Evolutionary conservation across 30 jellyfish, hydroid and myxozoan species (phyloP).

Genomic region (Sanderia malayensis): DNA sequence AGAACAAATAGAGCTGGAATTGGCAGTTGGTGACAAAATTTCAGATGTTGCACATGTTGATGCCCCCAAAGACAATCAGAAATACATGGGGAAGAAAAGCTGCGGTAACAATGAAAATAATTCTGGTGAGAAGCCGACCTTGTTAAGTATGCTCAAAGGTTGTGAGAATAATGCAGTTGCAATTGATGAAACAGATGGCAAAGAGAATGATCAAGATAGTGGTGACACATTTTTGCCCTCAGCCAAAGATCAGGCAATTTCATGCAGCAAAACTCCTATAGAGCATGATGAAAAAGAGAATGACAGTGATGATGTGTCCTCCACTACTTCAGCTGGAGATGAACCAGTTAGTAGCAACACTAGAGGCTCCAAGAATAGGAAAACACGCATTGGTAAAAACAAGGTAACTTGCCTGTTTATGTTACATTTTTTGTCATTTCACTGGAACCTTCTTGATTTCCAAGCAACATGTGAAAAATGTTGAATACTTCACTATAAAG

Average conservation of each 20-base stretch:
- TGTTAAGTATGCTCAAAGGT: not conserved
- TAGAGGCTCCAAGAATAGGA: not conserved
- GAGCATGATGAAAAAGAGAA: not conserved
- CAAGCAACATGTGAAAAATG: not conserved
- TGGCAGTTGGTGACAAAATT: too few species aligned
- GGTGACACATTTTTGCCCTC: not conserved
- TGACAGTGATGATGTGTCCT: not conserved
- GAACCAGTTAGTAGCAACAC: not conserved
- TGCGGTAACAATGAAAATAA: not conserved
- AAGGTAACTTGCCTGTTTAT: too few species aligned
- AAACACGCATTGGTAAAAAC: not conserved
- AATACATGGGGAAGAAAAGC: not conserved
- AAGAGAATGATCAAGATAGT: not conserved
- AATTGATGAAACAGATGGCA: not conserved
- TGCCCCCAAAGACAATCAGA: not conserved
- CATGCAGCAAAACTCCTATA: not conserved
- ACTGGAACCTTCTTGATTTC: not conserved
- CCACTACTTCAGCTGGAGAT: not conserved
- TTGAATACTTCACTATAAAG: too few species aligned
- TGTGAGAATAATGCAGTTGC: not conserved
- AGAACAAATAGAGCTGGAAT: not conserved
- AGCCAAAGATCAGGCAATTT: not conserved
- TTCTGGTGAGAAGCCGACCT: not conserved
- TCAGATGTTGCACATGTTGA: too few species aligned
- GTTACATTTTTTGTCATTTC: too few species aligned